phyloP scores from a whole-genome alignment of 2,113 vertebrate species.

The Crotalus viridis region DNA sequence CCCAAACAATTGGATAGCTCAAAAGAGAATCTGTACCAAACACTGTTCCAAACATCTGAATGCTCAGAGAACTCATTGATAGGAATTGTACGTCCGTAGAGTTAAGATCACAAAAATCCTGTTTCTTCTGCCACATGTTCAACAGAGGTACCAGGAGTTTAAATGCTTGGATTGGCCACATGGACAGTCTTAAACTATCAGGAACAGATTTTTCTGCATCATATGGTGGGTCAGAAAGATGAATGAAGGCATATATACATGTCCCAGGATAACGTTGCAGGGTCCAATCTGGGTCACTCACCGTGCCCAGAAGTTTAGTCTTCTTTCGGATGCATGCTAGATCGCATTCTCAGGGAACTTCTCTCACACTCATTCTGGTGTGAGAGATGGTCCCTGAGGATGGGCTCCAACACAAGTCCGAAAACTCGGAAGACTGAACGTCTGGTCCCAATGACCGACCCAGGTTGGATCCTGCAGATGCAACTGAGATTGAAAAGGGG shows the following conservation, averaged over 20 bases:
- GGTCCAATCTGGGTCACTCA: background rate
- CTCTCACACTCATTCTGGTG: background rate
- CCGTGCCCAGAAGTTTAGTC: background rate
- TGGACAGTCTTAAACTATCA: background rate
- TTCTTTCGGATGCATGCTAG: background rate
- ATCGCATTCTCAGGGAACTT: background rate
- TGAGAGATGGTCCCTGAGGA: background rate
- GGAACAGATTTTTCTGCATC: background rate
- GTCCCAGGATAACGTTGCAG: background rate
- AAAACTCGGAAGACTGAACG: background rate
- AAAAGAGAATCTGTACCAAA: background rate
- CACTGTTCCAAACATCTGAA: background rate
- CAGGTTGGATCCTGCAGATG: background rate
- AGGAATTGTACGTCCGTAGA: background rate
- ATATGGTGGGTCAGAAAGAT: background rate
- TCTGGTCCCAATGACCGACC: background rate
- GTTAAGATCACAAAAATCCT: background rate
- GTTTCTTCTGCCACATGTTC: background rate
- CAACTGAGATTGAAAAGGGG: background rate
- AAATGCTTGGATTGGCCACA: background rate
- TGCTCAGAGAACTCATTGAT: background rate
- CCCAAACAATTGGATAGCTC: background rate
- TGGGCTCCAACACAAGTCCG: background rate
- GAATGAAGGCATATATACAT: background rate
- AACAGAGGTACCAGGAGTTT: background rate